Evolutionary conservation across 2,113 vertebrate species (phyloP).

Genomic region (Solea senegalensis): DNA sequence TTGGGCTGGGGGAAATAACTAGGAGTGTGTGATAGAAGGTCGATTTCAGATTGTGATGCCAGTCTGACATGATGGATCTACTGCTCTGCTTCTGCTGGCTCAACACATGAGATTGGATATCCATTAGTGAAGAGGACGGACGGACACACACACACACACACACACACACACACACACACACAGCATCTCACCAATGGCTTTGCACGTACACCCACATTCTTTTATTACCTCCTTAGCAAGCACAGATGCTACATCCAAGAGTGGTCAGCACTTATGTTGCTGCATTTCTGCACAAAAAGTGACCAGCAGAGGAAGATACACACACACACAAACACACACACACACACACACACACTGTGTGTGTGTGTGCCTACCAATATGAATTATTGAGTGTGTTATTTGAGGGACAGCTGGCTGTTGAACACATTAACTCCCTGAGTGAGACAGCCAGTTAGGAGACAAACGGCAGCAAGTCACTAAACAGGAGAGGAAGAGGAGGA

Average conservation of each 20-base stretch:
- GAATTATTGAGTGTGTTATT: slow-evolving; percentile 82
- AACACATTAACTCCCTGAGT: slow-evolving; percentile 68
- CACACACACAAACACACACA: slow-evolving; percentile 10
- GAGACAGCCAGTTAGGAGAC: slow-evolving; percentile 38
- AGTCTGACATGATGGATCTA: slow-evolving; percentile 69
- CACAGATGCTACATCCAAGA: slow-evolving; percentile 17
- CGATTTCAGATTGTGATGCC: slow-evolving; percentile 16
- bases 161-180: slow-evolving; percentile 1
- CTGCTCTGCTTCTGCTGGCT: slow-evolving; percentile 73
- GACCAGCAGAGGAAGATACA: slow-evolving; percentile 22
- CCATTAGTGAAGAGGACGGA: slow-evolving; percentile 65
- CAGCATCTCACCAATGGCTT: neutral
- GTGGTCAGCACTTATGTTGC: slow-evolving; percentile 42
- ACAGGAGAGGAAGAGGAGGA: slow-evolving; percentile 17
- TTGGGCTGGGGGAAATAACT: slow-evolving; percentile 31
- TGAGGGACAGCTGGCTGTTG: slow-evolving; percentile 76
- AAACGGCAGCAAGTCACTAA: slow-evolving; percentile 13
- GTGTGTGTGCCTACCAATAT: slow-evolving; percentile 47
- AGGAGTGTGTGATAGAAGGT: slow-evolving; percentile 25
- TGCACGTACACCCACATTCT: slow-evolving; percentile 9
- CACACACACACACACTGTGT: no score
- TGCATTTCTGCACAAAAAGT: slow-evolving; percentile 33
- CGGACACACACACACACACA: neutral
- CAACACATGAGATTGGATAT: slow-evolving; percentile 71
- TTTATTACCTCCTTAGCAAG: slow-evolving; percentile 49